Conservation (phyloP, 2,113 vertebrate species). For the Acrocephalus kingi region DNA sequence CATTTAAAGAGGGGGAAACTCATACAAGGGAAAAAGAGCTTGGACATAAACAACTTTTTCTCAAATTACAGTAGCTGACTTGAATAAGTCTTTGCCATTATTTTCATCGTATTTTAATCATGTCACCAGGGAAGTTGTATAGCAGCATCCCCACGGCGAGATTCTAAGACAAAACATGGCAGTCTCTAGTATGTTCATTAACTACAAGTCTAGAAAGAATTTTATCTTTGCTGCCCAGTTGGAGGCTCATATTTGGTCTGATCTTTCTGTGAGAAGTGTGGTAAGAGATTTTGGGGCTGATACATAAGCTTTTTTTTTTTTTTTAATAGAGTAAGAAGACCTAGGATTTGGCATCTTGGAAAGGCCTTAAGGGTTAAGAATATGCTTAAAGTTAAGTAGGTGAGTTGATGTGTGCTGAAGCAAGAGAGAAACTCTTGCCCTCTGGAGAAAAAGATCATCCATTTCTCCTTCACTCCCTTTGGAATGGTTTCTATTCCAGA, state of each 20-base stretch:
- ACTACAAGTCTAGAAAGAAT: not conserved
- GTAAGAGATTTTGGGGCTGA: not conserved
- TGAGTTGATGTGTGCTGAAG: not conserved
- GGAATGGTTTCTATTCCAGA: not conserved
- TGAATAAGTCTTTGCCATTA: constrained; percentile 15
- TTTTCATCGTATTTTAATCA: not conserved
- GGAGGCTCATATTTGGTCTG: not conserved
- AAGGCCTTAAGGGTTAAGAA: not conserved
- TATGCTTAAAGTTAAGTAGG: not conserved
- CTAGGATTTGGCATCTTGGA: not conserved
- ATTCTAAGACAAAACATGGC: not conserved
- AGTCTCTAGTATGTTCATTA: not conserved
- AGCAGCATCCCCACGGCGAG: not conserved
- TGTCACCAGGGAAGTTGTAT: not conserved
- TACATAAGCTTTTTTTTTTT: not conserved
- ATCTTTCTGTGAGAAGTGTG: not conserved
- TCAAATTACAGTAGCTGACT: constrained; percentile 34
- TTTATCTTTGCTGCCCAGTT: not conserved
- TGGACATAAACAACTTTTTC: constrained; percentile 15
- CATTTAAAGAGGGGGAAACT: constrained; percentile 54
- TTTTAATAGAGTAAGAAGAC: not conserved
- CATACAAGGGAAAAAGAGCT: not conserved
- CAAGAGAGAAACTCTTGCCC: not conserved
- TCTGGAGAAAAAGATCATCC: not conserved
- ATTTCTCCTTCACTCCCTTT: not conserved